A percentile compares a stretch with the other conserved stretches of the same genome.
phyloP scores from a whole-genome alignment of 2,888 invertebrate species.

The Phortica okadai region DNA sequence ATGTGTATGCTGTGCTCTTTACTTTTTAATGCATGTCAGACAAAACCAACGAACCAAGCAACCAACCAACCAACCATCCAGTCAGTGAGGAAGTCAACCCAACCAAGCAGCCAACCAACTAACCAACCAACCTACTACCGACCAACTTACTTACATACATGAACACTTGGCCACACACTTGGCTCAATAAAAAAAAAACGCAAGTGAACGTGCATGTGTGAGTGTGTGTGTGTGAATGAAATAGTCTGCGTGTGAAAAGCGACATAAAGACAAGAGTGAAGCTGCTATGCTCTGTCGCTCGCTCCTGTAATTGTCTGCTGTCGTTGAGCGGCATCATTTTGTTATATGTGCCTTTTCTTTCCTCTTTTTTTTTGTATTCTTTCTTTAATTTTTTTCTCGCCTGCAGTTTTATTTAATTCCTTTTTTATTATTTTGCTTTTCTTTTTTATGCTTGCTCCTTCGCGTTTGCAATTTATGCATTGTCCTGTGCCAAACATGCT shows the following conservation, averaged over 20 bases:
- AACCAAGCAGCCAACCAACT: background rate
- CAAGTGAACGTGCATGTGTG: background rate
- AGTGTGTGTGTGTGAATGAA: background rate
- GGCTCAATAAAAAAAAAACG: background rate
- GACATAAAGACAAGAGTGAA: background rate
- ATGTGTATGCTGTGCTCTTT: background rate
- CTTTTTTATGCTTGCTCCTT: background rate
- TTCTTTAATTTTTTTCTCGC: background rate
- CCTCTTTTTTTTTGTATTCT: background rate
- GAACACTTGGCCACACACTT: background rate
- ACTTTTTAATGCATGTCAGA: slow-evolving; percentile 13
- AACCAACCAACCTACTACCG: background rate
- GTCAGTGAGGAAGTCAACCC: background rate
- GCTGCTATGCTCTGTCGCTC: slow-evolving; percentile 9
- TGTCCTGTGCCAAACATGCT: slow-evolving; percentile 2
- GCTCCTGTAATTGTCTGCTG: slow-evolving; percentile 1
- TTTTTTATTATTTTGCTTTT: background rate
- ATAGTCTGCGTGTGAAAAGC: background rate
- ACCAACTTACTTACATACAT: slow-evolving; percentile 1
- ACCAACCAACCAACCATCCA: slow-evolving; percentile 13
- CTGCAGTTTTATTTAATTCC: background rate
- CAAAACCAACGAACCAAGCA: slow-evolving; percentile 21
- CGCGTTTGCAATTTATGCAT: slow-evolving; percentile 14
- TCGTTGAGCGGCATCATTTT: background rate
- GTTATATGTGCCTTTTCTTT: background rate